A percentile compares a stretch with the other conserved stretches of the same genome.
phyloP scores from a whole-genome alignment of 2,888 invertebrate species.

The Neoaliturus tenellus region DNA sequence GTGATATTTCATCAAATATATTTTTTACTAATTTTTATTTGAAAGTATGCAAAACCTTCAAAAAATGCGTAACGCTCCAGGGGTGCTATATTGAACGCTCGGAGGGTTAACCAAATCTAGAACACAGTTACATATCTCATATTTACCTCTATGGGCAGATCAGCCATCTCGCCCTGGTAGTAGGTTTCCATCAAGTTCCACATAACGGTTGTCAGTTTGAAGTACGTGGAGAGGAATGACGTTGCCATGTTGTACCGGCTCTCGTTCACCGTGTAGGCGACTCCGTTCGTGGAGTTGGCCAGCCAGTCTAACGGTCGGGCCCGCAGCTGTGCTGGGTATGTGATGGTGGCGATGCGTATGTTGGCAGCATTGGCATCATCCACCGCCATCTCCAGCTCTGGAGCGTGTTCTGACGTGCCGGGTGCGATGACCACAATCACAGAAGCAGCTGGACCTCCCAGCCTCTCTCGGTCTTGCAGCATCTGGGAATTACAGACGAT shows the following conservation, averaged over 20 bases:
- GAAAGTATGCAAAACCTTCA: too few species aligned
- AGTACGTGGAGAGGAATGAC: conserved; percentile 75
- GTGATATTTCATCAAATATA: too few species aligned
- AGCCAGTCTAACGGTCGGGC: conserved; percentile 73
- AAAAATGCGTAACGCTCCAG: too few species aligned
- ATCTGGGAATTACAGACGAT: conserved; percentile 70
- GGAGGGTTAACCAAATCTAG: too few species aligned
- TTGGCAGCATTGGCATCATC: conserved; percentile 72
- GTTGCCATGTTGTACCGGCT: conserved; percentile 75
- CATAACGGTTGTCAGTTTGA: conserved; percentile 74
- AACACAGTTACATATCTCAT: neutral
- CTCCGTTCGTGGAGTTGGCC: conserved; percentile 73
- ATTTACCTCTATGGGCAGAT: conserved; percentile 73
- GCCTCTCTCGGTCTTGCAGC: conserved; percentile 72
- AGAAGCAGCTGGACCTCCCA: conserved; percentile 74
- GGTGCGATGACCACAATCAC: conserved; percentile 76
- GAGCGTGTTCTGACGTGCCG: conserved; percentile 73
- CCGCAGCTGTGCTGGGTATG: conserved; percentile 74
- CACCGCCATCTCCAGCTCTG: conserved; percentile 71
- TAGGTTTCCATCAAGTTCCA: conserved; percentile 73
- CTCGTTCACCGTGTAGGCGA: conserved; percentile 75
- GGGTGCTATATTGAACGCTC: too few species aligned
- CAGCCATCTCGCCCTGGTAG: conserved; percentile 73
- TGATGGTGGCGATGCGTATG: conserved; percentile 75
- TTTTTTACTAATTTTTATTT: too few species aligned